These are phyloP conservation scores for Papilio dardanus DNA, from an alignment of 1,140 invertebrate species.

Conservation along the genomic window DNA sequence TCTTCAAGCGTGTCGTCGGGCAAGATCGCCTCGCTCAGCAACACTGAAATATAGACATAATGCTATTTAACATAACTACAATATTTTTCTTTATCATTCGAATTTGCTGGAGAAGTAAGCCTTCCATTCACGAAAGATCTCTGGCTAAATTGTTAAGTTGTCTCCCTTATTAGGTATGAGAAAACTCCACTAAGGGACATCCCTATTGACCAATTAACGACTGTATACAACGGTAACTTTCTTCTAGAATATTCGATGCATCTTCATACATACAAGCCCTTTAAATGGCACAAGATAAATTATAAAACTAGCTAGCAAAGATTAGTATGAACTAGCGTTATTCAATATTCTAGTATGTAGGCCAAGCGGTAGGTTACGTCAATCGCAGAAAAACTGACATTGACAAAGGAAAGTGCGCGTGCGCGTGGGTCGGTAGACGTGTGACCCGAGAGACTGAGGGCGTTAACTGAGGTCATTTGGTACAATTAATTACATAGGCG, in stretches of 20 bases:
- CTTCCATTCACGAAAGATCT: no score
- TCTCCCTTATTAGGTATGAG: no score
- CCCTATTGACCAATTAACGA: no score
- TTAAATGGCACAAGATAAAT: no score
- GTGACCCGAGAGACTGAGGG: slow-evolving; percentile 28
- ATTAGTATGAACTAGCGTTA: neutral
- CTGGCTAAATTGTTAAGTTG: no score
- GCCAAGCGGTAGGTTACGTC: neutral
- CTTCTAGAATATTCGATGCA: no score
- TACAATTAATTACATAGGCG: slow-evolving; percentile 16
- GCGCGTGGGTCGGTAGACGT: slow-evolving; percentile 10
- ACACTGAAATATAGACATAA: slow-evolving; percentile 85
- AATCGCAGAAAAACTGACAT: slow-evolving; percentile 31
- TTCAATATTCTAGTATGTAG: slow-evolving; percentile 24
- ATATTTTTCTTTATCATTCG: neutral
- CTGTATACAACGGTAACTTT: no score
- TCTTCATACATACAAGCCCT: no score
- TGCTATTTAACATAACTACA: neutral
- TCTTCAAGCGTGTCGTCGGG: slow-evolving; percentile 91
- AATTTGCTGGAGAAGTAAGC: no score
- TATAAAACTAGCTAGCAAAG: neutral
- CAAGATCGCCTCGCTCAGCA: slow-evolving; percentile 94
- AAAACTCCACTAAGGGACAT: no score
- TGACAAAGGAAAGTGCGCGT: slow-evolving; percentile 33
- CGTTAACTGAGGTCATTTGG: slow-evolving; percentile 8